A percentile compares a stretch with the other conserved stretches of the same genome.
Evolutionary conservation across 2,113 vertebrate species (phyloP).

Genomic region (Solenodon paradoxus): DNA sequence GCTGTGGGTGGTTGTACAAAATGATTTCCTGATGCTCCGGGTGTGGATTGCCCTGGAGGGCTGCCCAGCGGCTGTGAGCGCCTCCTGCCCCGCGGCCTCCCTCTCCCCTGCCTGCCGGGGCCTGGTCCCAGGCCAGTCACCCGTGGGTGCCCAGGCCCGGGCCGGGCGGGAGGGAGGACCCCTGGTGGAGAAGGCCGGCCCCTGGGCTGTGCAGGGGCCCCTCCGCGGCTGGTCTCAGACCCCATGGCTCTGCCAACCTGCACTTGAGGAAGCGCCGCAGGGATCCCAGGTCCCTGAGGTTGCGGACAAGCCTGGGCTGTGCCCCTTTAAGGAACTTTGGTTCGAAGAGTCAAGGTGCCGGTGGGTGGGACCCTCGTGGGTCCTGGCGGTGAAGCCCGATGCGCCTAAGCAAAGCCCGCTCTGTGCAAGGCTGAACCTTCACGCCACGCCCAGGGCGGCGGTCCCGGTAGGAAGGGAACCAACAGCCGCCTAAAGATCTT

Average conservation of each 20-base stretch:
- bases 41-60: neutral
- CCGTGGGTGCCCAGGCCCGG: too few species aligned
- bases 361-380: neutral
- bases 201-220: constrained; percentile 41
- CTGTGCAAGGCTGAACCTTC: neutral
- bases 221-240: constrained; percentile 19
- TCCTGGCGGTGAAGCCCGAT: neutral
- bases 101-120: neutral
- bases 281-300: constrained; percentile 57
- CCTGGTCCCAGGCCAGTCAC: neutral
- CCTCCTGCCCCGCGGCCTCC: neutral
- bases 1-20: constrained; percentile 71
- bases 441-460: neutral
- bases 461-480: neutral
- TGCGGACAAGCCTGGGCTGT: constrained; percentile 63
- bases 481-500: neutral
- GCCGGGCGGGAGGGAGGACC: neutral
- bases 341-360: constrained; percentile 75
- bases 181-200: neutral
- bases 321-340: constrained; percentile 82
- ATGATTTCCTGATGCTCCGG: constrained; percentile 68
- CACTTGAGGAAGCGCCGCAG: constrained; percentile 32
- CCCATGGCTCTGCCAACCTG: neutral
- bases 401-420: neutral
- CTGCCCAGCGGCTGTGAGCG: neutral